Conservation (phyloP, 2,113 vertebrate genomes). For the Erythrolamprus reginae region DNA sequence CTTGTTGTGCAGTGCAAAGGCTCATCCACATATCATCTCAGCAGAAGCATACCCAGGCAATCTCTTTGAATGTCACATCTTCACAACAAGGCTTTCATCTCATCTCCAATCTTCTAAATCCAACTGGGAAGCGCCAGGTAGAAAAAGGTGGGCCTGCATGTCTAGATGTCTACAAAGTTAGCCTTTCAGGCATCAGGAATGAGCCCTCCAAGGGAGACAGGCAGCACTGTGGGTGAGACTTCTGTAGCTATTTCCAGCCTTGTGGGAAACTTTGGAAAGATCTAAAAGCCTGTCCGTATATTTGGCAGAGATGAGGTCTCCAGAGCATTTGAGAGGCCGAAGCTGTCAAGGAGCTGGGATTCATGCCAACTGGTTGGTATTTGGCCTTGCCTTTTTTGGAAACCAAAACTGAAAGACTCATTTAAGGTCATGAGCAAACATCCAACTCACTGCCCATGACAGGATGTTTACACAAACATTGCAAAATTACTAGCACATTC, state of each 20-base stretch:
- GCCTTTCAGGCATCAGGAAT: not conserved
- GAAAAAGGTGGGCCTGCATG: not conserved
- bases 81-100: not conserved
- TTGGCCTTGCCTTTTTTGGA: not conserved
- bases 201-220: not conserved
- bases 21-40: not conserved
- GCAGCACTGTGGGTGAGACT: slow-evolving; percentile 5
- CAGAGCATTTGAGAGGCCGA: not conserved
- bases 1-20: no score
- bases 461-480: not conserved
- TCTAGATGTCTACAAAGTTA: not conserved
- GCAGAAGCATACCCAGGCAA: not conserved
- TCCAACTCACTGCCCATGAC: not conserved
- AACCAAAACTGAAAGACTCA: not conserved
- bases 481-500: not conserved
- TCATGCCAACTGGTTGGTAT: not conserved
- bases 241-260: slow-evolving; percentile 33
- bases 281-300: not conserved
- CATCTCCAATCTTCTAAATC: not conserved
- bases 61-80: not conserved
- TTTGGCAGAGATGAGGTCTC: not conserved
- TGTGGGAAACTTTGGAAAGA: slow-evolving; percentile 25
- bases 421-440: not conserved
- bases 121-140: not conserved
- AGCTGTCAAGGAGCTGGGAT: not conserved